Evolutionary conservation across 2,797 vertebrate species (phyloP).

Genomic region (Ficedula albicollis): DNA sequence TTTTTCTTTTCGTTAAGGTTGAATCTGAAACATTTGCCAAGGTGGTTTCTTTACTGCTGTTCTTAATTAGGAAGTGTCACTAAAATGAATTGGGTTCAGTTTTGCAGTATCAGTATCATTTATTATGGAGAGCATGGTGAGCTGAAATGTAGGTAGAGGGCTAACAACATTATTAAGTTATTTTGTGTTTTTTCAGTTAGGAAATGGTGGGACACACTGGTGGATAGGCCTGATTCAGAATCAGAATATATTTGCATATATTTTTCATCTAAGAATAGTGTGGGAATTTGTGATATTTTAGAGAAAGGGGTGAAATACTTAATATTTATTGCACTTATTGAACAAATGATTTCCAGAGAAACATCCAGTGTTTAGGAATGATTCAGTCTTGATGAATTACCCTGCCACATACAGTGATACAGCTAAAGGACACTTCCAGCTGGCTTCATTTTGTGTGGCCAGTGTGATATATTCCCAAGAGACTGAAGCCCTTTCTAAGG

Average conservation of each 20-base stretch:
- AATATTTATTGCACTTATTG: background rate
- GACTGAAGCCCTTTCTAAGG: background rate
- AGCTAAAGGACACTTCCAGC: background rate
- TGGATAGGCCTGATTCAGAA: background rate
- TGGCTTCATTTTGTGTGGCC: background rate
- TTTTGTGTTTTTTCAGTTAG: background rate
- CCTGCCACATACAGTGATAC: background rate
- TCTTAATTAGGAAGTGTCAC: background rate
- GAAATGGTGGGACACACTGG: background rate
- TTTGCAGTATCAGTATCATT: background rate
- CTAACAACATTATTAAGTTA: background rate
- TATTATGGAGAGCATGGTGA: background rate
- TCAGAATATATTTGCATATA: background rate
- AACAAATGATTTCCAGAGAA: background rate
- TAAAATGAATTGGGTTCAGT: background rate
- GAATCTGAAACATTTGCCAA: background rate
- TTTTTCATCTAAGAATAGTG: background rate
- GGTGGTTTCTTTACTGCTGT: background rate
- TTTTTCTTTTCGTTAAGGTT: background rate
- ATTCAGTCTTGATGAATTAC: background rate
- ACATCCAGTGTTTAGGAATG: background rate
- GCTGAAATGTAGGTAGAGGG: background rate
- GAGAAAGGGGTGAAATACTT: no score
- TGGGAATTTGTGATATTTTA: background rate
- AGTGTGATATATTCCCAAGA: background rate